Evolutionary conservation across 1,140 invertebrate species (phyloP), one percentile per base, ranked within the genome.

Genomic region (Diorhabda sublineata): DNA sequence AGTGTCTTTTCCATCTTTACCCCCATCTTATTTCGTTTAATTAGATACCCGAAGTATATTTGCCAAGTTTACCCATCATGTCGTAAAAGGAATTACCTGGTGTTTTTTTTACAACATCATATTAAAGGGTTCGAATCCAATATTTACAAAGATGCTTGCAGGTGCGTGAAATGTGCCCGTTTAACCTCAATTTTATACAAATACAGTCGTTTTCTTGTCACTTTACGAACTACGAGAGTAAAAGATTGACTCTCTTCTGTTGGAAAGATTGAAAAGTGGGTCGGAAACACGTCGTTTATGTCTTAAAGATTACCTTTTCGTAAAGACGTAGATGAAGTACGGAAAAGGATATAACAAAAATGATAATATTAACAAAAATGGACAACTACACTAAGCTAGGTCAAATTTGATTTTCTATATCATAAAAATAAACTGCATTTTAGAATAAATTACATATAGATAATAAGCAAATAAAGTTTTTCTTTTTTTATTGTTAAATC

Each of bases 161-260:
- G 61, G 61, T 62, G 61, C 61, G 61, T 62, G 61, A 11, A 62
- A 62, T 62, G 61, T 62, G 11, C 6, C 61, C 44, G 61, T 44
- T 64, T 64, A 57, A 64, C 45, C 63, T 8, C 63, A 42, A 64
- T 64, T 64, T 64, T 64, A 57, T 45, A 64, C 63, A 64, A 64
- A 64, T 64, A 45, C 63, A 64, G 63, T 64, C 63, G 52, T 64
- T 47, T 64, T 63, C 45, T 56, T 57, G 63, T 64, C 63, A 57
- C 52, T 52, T 56, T 41, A 57, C 45, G 63, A 62, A 62, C 44
- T 62, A 62, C 9, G 47, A 57, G 63, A 6, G 45, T 42, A 7
- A 64, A 57, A 64, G 45, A 64, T 64, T 26, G 45, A 26, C 11
- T 42, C 43, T 47, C 47, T 42, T 42, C 61, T 8, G 9, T 42